phyloP scores from a whole-genome alignment of 1,140 invertebrate species.

The Drosophila biarmipes region DNA sequence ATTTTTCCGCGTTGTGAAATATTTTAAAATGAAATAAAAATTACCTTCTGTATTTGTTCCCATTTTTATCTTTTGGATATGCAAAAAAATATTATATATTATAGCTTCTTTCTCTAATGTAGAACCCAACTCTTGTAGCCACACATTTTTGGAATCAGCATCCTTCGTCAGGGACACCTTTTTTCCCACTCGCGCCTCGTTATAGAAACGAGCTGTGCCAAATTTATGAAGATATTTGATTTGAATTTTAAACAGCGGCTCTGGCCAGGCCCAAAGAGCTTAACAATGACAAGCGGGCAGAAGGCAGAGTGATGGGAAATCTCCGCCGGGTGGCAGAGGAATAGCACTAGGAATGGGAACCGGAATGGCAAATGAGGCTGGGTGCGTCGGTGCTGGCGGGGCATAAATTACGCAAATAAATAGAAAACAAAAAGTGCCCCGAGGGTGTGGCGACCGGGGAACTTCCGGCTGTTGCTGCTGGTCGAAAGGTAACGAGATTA shows the following conservation, averaged over 20 bases:
- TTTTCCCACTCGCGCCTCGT: slow-evolving; percentile 19
- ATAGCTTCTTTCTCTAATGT: too few species aligned
- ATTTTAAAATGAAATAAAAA: too few species aligned
- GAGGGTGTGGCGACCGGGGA: slow-evolving; percentile 1
- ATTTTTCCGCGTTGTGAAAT: too few species aligned
- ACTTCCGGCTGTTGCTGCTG: slow-evolving; percentile 19
- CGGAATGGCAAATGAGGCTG: slow-evolving; percentile 37
- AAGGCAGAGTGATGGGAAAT: slow-evolving; percentile 38
- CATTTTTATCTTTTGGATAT: too few species aligned
- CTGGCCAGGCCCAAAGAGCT: slow-evolving; percentile 50
- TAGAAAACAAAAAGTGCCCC: slow-evolving; percentile 60
- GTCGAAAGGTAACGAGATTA: slow-evolving; percentile 81
- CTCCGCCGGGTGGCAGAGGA: not conserved
- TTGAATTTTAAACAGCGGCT: slow-evolving; percentile 78
- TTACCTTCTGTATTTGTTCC: too few species aligned
- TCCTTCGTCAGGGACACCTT: slow-evolving; percentile 3
- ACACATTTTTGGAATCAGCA: not conserved
- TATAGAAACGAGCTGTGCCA: slow-evolving; percentile 62
- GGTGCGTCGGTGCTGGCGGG: slow-evolving; percentile 44
- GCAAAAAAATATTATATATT: not conserved
- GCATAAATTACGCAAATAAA: slow-evolving; percentile 84
- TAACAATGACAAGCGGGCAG: slow-evolving; percentile 63
- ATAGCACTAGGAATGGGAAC: too few species aligned
- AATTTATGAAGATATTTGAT: slow-evolving; percentile 81
- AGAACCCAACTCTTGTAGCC: not conserved